These are phyloP conservation scores for Stenoptilia bipunctidactyla DNA, from an alignment of 2,888 invertebrate species.

Conservation along the genomic window DNA sequence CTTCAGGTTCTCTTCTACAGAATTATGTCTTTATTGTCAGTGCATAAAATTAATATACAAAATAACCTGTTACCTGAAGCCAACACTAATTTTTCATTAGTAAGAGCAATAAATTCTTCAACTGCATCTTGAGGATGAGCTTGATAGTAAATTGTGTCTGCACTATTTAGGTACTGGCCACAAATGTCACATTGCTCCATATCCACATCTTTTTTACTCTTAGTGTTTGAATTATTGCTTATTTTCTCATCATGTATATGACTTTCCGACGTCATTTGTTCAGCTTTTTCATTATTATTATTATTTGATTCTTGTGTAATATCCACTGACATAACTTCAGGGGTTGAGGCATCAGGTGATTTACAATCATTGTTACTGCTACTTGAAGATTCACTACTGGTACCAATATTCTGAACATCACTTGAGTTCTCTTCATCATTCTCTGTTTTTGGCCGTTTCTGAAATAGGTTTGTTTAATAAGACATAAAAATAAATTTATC, in stretches of 20 bases:
- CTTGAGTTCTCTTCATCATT: no score
- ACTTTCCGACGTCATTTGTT: background rate
- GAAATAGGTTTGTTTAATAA: no score
- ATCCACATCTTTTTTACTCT: slow-evolving; percentile 3
- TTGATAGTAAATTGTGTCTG: slow-evolving; percentile 71
- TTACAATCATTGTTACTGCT: no score
- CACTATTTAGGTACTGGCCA: slow-evolving; percentile 57
- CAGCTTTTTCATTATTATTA: slow-evolving; percentile 3
- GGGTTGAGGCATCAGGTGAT: no score
- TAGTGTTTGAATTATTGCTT: slow-evolving; percentile 6
- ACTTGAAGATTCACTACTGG: no score
- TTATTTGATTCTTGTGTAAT: background rate
- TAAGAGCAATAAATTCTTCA: slow-evolving; percentile 82
- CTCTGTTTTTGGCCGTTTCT: no score
- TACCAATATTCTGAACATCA: no score
- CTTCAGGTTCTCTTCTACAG: no score
- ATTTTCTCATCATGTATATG: background rate
- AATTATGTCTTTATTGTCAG: no score
- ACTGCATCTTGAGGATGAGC: slow-evolving; percentile 84
- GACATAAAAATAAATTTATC: no score
- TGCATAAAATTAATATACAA: no score
- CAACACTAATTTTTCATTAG: slow-evolving; percentile 79
- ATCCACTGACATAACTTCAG: no score
- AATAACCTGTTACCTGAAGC: slow-evolving; percentile 81
- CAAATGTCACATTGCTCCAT: slow-evolving; percentile 54